A percentile compares a stretch with the other conserved stretches of the same genome.
These are phyloP conservation scores for Spodoptera frugiperda DNA, from an alignment of 1,140 invertebrate species.

Conservation along the genomic window DNA sequence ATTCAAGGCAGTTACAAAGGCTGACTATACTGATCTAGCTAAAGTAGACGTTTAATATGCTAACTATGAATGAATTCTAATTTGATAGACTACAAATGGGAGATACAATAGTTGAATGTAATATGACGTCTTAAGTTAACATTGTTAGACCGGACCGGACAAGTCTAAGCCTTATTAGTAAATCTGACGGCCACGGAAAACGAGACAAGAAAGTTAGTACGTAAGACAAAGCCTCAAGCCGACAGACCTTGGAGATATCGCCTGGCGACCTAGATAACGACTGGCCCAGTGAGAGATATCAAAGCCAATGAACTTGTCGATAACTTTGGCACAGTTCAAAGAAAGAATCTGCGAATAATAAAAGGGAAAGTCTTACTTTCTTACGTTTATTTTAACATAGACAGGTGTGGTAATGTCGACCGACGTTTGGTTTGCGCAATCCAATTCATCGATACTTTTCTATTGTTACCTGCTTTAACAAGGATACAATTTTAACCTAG, in stretches of 20 bases:
- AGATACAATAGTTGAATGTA: slow-evolving; percentile 14
- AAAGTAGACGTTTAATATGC: slow-evolving; percentile 34
- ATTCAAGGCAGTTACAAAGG: slow-evolving; percentile 21
- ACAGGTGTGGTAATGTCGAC: too few species aligned
- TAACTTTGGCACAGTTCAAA: slow-evolving; percentile 40
- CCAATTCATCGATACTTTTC: neutral
- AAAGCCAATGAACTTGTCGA: slow-evolving; percentile 41
- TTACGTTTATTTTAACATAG: slow-evolving; percentile 2
- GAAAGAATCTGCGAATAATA: slow-evolving; percentile 10
- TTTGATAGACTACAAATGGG: slow-evolving; percentile 33
- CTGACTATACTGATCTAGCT: slow-evolving; percentile 13
- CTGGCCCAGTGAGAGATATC: slow-evolving; percentile 40
- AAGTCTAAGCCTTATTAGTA: slow-evolving; percentile 14
- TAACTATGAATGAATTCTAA: slow-evolving; percentile 37
- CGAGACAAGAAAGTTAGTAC: slow-evolving; percentile 31
- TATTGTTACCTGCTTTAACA: too few species aligned
- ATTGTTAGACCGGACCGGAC: slow-evolving; percentile 11
- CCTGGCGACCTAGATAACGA: slow-evolving; percentile 20
- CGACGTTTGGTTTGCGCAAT: neutral
- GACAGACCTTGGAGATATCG: slow-evolving; percentile 42
- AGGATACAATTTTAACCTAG: too few species aligned
- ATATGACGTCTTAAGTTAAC: neutral
- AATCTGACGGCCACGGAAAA: slow-evolving; percentile 21
- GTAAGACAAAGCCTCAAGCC: slow-evolving; percentile 9
- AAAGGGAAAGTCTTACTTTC: slow-evolving; percentile 28